These are phyloP conservation scores for Dreissena polymorpha DNA, from an alignment of 1,140 invertebrate genomes.

Conservation along the genomic window DNA sequence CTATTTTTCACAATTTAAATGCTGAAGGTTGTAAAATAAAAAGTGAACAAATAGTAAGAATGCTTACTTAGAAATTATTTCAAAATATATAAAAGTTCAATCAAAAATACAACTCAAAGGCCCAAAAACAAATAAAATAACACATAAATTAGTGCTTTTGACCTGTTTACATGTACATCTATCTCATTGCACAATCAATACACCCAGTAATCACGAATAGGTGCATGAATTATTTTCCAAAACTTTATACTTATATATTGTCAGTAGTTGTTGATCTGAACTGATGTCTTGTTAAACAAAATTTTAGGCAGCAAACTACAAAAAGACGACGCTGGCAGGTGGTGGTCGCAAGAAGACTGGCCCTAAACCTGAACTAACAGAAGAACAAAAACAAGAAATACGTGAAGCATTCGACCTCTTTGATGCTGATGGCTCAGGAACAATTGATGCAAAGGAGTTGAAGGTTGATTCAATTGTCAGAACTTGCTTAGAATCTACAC, in stretches of 20 bases:
- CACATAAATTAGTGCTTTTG: too few relatives aligned
- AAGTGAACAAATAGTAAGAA: not conserved
- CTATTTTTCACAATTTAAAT: not conserved
- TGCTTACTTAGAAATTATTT: not conserved
- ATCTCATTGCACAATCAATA: too few relatives aligned
- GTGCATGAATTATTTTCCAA: too few relatives aligned
- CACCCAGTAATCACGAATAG: too few relatives aligned
- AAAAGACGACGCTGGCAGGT: slow-evolving; percentile 72
- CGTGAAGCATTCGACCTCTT: slow-evolving; percentile 98
- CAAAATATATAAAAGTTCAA: too few relatives aligned
- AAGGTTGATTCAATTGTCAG: slow-evolving; percentile 84
- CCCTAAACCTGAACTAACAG: slow-evolving; percentile 87
- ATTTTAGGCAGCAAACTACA: slow-evolving; percentile 60
- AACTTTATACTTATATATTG: too few relatives aligned
- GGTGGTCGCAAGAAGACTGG: slow-evolving; percentile 77
- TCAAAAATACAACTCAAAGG: too few relatives aligned
- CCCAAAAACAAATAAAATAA: too few relatives aligned
- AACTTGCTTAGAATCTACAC: too few relatives aligned
- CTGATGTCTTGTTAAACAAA: too few relatives aligned
- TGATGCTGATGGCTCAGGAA: slow-evolving; percentile 92
- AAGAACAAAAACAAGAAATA: slow-evolving; percentile 95
- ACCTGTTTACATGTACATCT: too few relatives aligned
- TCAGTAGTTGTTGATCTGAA: too few relatives aligned
- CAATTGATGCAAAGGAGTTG: slow-evolving; percentile 94
- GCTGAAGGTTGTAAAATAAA: not conserved